Evolutionary conservation across 1,140 invertebrate genomes (phyloP).

Genomic region (Caenorhabditis tropicalis): DNA sequence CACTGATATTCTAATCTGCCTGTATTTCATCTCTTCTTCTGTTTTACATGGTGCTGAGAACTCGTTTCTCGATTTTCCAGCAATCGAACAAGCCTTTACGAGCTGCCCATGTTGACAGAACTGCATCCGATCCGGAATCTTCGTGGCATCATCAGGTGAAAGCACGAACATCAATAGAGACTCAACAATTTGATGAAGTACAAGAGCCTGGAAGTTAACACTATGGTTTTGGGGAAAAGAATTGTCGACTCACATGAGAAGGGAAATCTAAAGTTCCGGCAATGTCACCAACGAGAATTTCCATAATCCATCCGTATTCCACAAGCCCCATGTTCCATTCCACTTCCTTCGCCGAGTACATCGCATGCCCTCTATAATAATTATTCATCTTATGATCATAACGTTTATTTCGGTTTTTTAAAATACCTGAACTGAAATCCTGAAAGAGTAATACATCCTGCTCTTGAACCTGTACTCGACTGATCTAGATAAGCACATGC

Average conservation of each 20-base stretch:
- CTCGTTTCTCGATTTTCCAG: neutral
- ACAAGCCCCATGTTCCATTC: slow-evolving; percentile 89
- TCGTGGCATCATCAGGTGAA: slow-evolving; percentile 87
- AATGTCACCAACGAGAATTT: slow-evolving; percentile 76
- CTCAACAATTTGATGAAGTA: slow-evolving; percentile 85
- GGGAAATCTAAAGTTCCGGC: slow-evolving; percentile 66
- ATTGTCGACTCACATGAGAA: neutral
- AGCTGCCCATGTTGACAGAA: slow-evolving; percentile 86
- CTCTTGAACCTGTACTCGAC: neutral
- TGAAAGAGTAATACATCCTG: slow-evolving; percentile 60
- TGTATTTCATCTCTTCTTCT: slow-evolving; percentile 82
- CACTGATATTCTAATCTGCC: slow-evolving; percentile 86
- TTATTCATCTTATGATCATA: too few species aligned
- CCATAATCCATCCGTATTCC: slow-evolving; percentile 90
- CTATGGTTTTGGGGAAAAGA: neutral
- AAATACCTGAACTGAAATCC: slow-evolving; percentile 75
- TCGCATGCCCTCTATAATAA: slow-evolving; percentile 83
- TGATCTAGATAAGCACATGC: neutral
- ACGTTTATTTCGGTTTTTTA: too few species aligned
- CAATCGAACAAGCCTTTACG: slow-evolving; percentile 78
- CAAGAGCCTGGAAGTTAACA: slow-evolving; percentile 77
- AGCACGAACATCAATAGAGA: slow-evolving; percentile 85
- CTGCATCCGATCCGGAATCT: slow-evolving; percentile 80
- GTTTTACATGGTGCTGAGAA: slow-evolving; percentile 78
- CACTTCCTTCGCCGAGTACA: slow-evolving; percentile 91